Conservation (phyloP, 2,797 vertebrate genomes). For the Nannoperca obscura region DNA sequence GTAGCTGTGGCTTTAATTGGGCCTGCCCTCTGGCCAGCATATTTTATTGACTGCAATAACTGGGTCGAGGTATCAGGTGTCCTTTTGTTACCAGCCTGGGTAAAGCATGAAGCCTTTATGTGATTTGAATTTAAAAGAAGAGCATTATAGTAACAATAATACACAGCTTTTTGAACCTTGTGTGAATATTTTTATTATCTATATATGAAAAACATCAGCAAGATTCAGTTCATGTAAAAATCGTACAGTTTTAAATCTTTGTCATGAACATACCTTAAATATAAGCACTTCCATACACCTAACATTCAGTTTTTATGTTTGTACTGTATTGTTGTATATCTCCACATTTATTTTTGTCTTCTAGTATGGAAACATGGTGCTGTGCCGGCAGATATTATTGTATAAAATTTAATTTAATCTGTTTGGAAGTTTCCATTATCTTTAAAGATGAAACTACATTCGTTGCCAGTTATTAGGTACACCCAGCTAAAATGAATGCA, state of each 20-base stretch:
- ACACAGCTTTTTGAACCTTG: conserved; percentile 4
- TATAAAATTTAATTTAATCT: background rate
- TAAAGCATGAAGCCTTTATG: conserved; percentile 22
- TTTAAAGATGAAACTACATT: background rate
- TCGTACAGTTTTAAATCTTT: background rate
- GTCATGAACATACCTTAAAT: background rate
- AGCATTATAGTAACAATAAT: conserved; percentile 20
- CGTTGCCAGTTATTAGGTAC: background rate
- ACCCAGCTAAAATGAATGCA: background rate
- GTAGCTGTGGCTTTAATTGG: conserved; percentile 51
- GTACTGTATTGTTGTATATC: background rate
- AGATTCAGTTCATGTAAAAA: background rate
- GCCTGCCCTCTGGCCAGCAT: conserved; percentile 47
- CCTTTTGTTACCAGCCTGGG: conserved; percentile 47
- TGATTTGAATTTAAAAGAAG: conserved; percentile 18
- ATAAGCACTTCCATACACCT: background rate
- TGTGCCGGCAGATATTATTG: background rate
- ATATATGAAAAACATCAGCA: background rate
- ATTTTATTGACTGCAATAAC: conserved; percentile 75
- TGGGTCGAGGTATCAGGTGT: conserved; percentile 56
- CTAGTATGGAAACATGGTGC: background rate
- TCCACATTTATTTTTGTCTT: background rate
- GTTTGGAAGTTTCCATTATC: background rate
- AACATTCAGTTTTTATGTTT: background rate
- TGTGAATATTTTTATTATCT: background rate